These are phyloP conservation scores for Steatornis caripensis DNA, from an alignment of 2,113 vertebrate species.

Conservation along the genomic window DNA sequence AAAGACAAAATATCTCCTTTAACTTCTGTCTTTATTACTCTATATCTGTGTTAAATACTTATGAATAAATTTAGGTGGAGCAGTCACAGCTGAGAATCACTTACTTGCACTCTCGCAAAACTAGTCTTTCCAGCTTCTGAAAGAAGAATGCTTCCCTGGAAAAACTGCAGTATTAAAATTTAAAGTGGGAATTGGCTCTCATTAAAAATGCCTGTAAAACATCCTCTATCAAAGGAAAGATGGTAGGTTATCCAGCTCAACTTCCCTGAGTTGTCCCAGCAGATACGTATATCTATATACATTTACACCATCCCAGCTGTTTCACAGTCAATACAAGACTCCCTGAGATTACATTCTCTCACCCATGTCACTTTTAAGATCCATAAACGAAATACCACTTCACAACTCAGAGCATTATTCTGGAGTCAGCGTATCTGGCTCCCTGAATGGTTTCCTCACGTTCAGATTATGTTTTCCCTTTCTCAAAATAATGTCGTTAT, in stretches of 20 bases:
- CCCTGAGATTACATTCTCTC: background rate
- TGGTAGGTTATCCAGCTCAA: background rate
- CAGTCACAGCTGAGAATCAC: background rate
- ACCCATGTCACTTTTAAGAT: rapidly evolving
- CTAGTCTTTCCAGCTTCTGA: background rate
- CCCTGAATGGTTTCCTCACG: background rate
- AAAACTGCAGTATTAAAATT: background rate
- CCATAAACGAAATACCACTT: background rate
- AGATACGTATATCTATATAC: background rate
- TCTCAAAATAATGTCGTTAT: background rate
- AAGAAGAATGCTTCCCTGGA: background rate
- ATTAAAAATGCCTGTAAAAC: background rate
- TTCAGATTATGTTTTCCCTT: background rate
- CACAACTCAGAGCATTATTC: background rate
- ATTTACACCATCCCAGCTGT: background rate
- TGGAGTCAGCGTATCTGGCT: background rate
- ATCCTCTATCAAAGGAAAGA: background rate
- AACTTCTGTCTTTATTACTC: background rate
- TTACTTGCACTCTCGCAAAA: background rate
- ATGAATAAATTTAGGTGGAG: background rate
- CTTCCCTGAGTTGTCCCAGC: background rate
- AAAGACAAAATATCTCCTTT: background rate
- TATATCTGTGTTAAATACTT: background rate
- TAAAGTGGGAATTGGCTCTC: background rate
- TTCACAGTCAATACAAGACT: background rate